These are phyloP conservation scores for Trachelipus rathkii DNA, from an alignment of 1,140 invertebrate species.

Conservation along the genomic window DNA sequence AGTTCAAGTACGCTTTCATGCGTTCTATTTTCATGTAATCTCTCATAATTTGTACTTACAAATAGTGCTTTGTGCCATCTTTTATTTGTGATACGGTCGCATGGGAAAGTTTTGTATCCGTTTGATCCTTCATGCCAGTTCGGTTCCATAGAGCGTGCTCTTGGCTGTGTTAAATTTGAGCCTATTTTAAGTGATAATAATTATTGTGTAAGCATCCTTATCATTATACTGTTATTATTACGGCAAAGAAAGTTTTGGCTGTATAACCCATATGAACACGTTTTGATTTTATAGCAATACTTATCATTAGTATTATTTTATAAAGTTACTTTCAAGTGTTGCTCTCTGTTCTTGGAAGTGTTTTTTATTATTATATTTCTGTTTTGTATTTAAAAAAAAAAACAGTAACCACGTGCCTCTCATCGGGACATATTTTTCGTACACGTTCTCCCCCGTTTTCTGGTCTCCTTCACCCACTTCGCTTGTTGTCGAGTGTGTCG, in stretches of 20 bases:
- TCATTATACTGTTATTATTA: too few relatives aligned
- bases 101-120: neutral
- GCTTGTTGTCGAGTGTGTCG: neutral
- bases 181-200: too few relatives aligned
- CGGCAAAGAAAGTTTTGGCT: too few relatives aligned
- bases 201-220: too few relatives aligned
- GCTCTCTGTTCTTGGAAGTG: neutral
- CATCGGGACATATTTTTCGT: neutral
- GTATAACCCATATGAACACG: too few relatives aligned
- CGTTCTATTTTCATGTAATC: neutral
- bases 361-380: neutral
- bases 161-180: too few relatives aligned
- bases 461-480: neutral
- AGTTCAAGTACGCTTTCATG: neutral
- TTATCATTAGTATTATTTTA: too few relatives aligned
- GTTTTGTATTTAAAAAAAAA: neutral
- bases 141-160: too few relatives aligned
- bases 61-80: neutral
- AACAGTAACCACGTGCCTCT: neutral
- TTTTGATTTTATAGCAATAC: too few relatives aligned
- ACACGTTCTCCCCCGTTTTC: neutral
- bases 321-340: neutral
- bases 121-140: too few relatives aligned
- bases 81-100: neutral
- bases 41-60: neutral